Evolutionary conservation across 2,888 invertebrate genomes (phyloP), one percentile per base, ranked within the genome.

Genomic region (Drosophila algonquin): DNA sequence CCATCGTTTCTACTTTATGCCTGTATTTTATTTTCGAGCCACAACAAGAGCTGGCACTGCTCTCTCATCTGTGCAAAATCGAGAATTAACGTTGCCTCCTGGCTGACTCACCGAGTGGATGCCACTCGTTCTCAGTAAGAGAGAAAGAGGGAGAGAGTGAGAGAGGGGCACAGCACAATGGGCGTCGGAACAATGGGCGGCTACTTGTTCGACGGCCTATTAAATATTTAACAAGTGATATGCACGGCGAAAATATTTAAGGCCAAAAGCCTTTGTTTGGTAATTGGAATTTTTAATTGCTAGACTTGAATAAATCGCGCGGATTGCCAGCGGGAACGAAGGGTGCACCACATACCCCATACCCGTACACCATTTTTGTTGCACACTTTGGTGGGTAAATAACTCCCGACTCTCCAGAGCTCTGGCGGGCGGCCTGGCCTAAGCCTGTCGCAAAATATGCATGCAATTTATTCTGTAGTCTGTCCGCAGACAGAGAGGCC

Each of bases 41-140:
- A 52, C 58, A 73, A 58, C 35, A 62, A 62, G 63, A 59, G 75
- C 75, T 63, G 57, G 76, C 70, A 79, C 47, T 77, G 79, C 62
- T 71, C 80, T 74, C 77, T 82, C 80, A 74, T 67, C 80, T 80
- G 84, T 77, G 75, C 59, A 73, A 83, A 73, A 83, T 82, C 82
- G 81, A 82, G 85, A 85, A 85, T 83, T 77, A 83, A 85, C 82
- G 85, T 68, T 61, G 35, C 48, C 63, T 63, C 57, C 61, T 62
- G 48, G 48, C 44, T n/a, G 57, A 48, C 53, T 69, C 76, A 47
- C 59, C 45, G 57, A 45, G 78, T 76, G 76, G 59, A 51, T 68
- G 54, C 65, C 53, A 81, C 79, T 77, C 70, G 57, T 54, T 55
- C 61, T 69, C 52, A 40, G 21, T 40, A 9, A 30, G 51, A 65